Base-by-base conservation (phyloP, 2,797 vertebrate genomes). In the Nannoperca australis region DNA sequence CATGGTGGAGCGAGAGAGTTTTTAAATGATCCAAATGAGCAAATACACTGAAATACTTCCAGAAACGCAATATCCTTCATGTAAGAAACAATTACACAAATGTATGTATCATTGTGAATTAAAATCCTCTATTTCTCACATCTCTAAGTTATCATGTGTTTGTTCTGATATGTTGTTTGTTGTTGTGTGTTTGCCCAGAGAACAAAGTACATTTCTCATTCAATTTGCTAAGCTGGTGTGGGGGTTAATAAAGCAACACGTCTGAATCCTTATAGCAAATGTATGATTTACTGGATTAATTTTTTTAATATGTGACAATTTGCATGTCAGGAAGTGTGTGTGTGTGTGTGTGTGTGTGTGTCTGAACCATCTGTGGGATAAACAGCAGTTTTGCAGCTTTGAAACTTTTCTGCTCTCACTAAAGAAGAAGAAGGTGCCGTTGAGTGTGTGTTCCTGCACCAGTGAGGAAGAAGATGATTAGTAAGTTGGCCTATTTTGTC, bases 81-180 rank as follows among this genome's bases (percentile, higher is more conserved):
- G 13, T 0, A 49, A 15, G 27, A 62, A 11, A 62, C 20, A 32
- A 44, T 63, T 18, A 49, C 34, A 73, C 20, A 68, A 55, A 55
- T 54, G 45, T 4, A 2, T 32, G 6, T 49, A 55, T n/a, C 53
- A 49, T 40, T 12, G 14, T 14, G 18, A 4, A 56, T 62, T 30
- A 63, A 62, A 62, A 38, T 2, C 20, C 40, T 60, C 27, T 53
- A 17, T 47, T 68, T 15, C 30, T 59, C 45, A 67, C 54, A 67
- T 59, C 6, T 32, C 10, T 10, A 24, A 32, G 24, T 40, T 51
- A 34, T 42, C 27, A 51, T 15, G 38, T 24, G 30, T 13, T 9
- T 54, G 38, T 65, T 32, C 7, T 47, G 30, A 27, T 24, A 20
- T 44, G 11, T 7, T n/a, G 18, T 44, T 15, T 44, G 36, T 53